phyloP scores from a whole-genome alignment of 2,113 vertebrate species.

The Melierax canorus region DNA sequence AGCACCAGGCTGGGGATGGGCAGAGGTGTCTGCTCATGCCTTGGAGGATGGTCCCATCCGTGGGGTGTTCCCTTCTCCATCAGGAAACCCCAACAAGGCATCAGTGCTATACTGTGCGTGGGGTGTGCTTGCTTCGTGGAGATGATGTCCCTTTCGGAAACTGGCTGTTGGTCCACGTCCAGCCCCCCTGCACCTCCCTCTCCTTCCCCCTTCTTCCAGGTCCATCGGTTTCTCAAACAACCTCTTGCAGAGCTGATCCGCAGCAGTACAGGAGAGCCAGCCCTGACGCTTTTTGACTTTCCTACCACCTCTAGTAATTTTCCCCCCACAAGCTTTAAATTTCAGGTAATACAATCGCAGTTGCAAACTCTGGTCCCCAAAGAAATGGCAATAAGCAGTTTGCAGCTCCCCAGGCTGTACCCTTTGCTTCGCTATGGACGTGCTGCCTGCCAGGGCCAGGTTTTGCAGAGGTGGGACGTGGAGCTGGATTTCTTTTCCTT shows the following conservation, averaged over 20 bases:
- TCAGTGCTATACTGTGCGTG: accelerated
- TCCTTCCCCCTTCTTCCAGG: neutral
- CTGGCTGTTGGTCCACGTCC: neutral
- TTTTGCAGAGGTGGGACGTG: accelerated
- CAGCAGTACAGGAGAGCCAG: neutral
- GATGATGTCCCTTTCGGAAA: neutral
- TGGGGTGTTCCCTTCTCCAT: neutral
- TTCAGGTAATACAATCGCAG: neutral
- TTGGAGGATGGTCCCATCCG: accelerated
- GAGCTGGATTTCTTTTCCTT: neutral
- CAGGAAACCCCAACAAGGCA: neutral
- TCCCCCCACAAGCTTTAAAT: neutral
- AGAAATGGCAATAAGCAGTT: neutral
- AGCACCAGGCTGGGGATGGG: neutral
- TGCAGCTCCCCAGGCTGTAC: neutral
- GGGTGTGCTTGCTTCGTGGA: accelerated
- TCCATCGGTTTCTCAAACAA: neutral
- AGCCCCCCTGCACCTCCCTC: neutral
- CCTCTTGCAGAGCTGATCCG: neutral
- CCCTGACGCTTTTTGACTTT: neutral
- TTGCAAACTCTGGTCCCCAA: neutral
- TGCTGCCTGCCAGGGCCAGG: neutral
- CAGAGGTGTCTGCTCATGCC: neutral
- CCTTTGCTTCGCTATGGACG: accelerated
- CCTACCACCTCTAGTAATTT: neutral